phyloP scores from a whole-genome alignment of 2,797 vertebrate genomes.

The Hypotaenidia okinawae region DNA sequence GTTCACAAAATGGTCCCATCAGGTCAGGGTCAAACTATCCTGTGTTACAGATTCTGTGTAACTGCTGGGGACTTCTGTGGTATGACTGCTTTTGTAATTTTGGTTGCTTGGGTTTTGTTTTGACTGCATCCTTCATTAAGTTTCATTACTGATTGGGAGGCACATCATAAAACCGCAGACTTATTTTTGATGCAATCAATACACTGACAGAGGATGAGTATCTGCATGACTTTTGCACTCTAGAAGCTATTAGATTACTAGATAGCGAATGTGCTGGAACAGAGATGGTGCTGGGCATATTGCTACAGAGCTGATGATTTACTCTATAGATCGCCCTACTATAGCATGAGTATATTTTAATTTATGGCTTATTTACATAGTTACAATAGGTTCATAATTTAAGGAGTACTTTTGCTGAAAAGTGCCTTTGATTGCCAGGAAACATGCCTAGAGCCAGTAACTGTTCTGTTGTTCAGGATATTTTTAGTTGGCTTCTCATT shows the following conservation, averaged over 20 bases:
- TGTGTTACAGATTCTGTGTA: neutral
- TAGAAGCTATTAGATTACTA: neutral
- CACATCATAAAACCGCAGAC: neutral
- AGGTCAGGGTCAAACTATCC: neutral
- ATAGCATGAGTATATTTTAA: neutral
- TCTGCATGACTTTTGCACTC: neutral
- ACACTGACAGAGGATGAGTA: neutral
- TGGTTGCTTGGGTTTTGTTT: neutral
- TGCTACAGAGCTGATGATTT: neutral
- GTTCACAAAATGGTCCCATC: fast-evolving
- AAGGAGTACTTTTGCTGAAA: neutral
- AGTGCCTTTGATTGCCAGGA: neutral
- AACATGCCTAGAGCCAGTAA: neutral
- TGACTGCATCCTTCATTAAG: neutral
- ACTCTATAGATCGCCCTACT: neutral
- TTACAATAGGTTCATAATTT: constrained; percentile 6
- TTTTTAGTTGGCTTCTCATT: neutral
- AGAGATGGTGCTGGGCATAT: neutral
- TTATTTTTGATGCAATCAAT: neutral
- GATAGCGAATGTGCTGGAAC: neutral
- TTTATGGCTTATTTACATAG: neutral
- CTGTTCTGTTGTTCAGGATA: neutral
- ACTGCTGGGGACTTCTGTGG: neutral
- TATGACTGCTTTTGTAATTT: neutral
- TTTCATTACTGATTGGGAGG: neutral